phyloP scores from a whole-genome alignment of 1,140 invertebrate species.

The Nylanderia fulva region DNA sequence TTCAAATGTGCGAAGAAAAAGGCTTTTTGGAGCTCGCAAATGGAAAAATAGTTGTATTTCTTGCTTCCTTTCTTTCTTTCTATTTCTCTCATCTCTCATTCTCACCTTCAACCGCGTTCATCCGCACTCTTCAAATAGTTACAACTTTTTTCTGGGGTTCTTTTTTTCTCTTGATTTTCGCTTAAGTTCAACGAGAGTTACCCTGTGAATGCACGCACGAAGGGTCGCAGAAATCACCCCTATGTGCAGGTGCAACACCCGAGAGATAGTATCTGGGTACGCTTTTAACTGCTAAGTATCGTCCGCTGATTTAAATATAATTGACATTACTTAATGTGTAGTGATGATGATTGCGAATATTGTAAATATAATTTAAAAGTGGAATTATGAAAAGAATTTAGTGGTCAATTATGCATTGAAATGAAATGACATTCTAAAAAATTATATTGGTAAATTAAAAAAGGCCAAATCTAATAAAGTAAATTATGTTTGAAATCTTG shows the following conservation, averaged over 20 bases:
- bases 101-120: conserved; percentile 25
- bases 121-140: conserved; percentile 18
- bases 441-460: neutral
- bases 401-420: neutral
- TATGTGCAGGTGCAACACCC: conserved; percentile 49
- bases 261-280: conserved; percentile 38
- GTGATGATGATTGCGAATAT: neutral
- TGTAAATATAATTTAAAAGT: conserved; percentile 41
- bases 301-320: conserved; percentile 58
- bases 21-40: conserved; percentile 40
- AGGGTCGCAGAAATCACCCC: conserved; percentile 51
- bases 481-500: neutral
- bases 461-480: neutral
- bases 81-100: conserved; percentile 40
- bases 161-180: conserved; percentile 29
- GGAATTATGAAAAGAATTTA: neutral
- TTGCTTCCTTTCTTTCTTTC: conserved; percentile 38
- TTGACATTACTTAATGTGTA: conserved; percentile 56
- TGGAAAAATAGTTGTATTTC: conserved; percentile 66
- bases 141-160: conserved; percentile 49
- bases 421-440: conserved; percentile 13
- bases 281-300: conserved; percentile 56
- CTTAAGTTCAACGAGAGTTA: conserved; percentile 50
- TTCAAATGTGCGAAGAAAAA: conserved; percentile 59
- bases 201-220: conserved; percentile 51